These are phyloP conservation scores for Mormyrus hasselquistii DNA, from an alignment of 2,797 vertebrate genomes.

Conservation along the genomic window DNA sequence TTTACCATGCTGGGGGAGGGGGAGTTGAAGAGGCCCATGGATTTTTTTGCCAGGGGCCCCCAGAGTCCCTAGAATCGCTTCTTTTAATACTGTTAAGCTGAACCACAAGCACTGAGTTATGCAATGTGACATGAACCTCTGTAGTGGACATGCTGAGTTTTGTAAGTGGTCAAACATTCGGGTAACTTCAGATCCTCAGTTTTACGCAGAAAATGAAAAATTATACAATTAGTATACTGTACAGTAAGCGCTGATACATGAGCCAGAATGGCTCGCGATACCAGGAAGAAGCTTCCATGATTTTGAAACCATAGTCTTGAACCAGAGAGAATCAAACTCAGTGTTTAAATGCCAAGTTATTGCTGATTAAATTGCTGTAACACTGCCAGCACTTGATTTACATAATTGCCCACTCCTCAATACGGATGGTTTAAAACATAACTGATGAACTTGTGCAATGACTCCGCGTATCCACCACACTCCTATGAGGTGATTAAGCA, in stretches of 20 bases:
- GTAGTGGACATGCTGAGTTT: neutral
- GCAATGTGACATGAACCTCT: neutral
- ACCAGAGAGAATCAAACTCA: neutral
- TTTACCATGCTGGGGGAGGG: neutral
- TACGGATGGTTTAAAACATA: constrained; percentile 14
- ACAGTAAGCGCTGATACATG: neutral
- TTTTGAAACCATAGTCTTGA: neutral
- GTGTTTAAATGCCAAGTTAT: neutral
- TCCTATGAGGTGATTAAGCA: neutral
- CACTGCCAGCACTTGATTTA: neutral
- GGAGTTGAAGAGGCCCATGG: neutral
- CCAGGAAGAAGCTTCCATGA: neutral
- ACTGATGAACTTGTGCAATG: neutral
- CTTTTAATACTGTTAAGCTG: neutral
- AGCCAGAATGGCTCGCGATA: neutral
- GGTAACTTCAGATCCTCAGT: neutral
- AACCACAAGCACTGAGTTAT: neutral
- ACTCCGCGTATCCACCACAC: neutral
- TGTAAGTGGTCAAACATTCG: neutral
- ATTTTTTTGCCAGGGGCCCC: neutral
- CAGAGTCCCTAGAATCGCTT: neutral
- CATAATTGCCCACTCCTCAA: constrained; percentile 10
- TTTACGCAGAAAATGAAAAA: neutral
- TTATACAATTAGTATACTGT: neutral
- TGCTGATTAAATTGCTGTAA: constrained; percentile 19